Evolutionary conservation across 2,113 vertebrate genomes (phyloP), one percentile per base, ranked within the genome.

Genomic region (Elachura formosa): DNA sequence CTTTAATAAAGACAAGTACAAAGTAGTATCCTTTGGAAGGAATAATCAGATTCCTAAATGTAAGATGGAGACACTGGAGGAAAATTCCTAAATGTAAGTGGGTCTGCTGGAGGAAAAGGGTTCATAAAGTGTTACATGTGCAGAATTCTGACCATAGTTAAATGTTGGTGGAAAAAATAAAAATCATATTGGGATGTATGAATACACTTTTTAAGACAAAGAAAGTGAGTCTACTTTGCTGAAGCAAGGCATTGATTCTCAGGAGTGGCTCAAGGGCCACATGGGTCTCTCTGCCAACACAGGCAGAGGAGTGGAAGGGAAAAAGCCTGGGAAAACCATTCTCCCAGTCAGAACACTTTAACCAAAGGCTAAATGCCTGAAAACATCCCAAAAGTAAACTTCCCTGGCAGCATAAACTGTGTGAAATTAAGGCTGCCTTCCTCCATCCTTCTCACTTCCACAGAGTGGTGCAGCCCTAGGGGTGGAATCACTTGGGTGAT

Each of bases 1-100:
- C 41, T 93, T 93, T 51, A 48, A 46, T 73, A 77, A 55, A 82
- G 78, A 59, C 52, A 82, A 94, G 31, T 45, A 85, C 56, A 81
- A 84, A 93, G 55, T 26, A 48, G 49, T 24, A 33, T 17, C 20
- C 61, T 75, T n/a, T 68, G 56, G 90, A 89, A 91, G n/a, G 66
- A 84, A 91, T 40, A 82, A 93, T 36, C 40, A 43, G 29, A 82
- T 56, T 49, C 33, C 43, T n/a, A 71, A 71, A 29, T 8, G 33
- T 9, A 38, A 77, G 36, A 41, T 33, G n/a, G 64, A 87, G n/a
- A n/a, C n/a, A n/a, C n/a, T n/a, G n/a, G n/a, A n/a, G n/a, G n/a
- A n/a, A n/a, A n/a, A 82, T 56, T 49, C 33, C 43, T n/a, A 71
- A 71, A 29, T 8, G 33, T 9, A 38, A 77, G 34, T 3, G 2